phyloP scores from a whole-genome alignment of 1,140 invertebrate species.

The Scaptomyza hsui region DNA sequence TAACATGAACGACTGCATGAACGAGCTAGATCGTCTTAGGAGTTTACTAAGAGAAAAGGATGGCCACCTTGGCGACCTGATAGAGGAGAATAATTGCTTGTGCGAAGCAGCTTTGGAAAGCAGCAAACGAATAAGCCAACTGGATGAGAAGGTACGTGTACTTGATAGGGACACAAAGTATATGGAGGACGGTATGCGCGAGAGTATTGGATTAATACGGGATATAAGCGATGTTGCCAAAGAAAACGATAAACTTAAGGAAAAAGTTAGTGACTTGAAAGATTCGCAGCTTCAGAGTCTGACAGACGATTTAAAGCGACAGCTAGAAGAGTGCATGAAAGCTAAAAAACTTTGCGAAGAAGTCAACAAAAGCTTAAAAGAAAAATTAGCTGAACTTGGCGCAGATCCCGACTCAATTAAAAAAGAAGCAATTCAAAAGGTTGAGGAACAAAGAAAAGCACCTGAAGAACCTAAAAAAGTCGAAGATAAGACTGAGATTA shows the following conservation, averaged over 20 bases:
- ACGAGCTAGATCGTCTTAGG: slow-evolving; percentile 38
- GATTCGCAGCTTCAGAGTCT: slow-evolving; percentile 36
- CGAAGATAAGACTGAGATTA: not conserved
- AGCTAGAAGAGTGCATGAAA: slow-evolving; percentile 57
- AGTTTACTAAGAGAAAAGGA: slow-evolving; percentile 37
- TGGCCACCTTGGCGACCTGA: slow-evolving; percentile 26
- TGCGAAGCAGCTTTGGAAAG: slow-evolving; percentile 45
- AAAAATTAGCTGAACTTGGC: slow-evolving; percentile 34
- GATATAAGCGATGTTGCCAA: slow-evolving; percentile 53
- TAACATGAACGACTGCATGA: slow-evolving; percentile 45
- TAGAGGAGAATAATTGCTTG: slow-evolving; percentile 47
- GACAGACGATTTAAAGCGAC: slow-evolving; percentile 40
- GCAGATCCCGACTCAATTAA: slow-evolving; percentile 37
- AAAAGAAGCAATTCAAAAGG: not conserved
- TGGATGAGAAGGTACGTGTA: slow-evolving; percentile 42
- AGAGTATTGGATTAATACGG: slow-evolving; percentile 51
- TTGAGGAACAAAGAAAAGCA: slow-evolving; percentile 15
- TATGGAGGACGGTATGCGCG: slow-evolving; percentile 55
- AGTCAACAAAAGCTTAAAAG: slow-evolving; percentile 21
- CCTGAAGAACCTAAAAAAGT: slow-evolving; percentile 12
- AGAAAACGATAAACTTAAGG: slow-evolving; percentile 53
- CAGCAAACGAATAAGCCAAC: slow-evolving; percentile 42
- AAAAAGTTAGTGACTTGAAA: slow-evolving; percentile 34
- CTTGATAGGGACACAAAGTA: slow-evolving; percentile 47
- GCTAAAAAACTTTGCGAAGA: slow-evolving; percentile 26